These are phyloP conservation scores for Zosterops lateralis DNA, from an alignment of 2,113 vertebrate genomes.

Conservation along the genomic window DNA sequence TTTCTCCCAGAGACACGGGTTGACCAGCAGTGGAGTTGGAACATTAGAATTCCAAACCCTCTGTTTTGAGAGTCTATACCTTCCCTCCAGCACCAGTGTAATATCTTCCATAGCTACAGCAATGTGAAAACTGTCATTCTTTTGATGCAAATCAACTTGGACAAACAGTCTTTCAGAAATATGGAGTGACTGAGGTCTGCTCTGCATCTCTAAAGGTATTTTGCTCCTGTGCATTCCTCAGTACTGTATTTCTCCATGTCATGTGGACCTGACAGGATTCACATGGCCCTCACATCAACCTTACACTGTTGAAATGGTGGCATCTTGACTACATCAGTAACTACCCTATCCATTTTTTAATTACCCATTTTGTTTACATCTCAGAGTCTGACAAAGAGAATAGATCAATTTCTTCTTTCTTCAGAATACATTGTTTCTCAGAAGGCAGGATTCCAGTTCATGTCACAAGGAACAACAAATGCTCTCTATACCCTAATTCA, in stretches of 20 bases:
- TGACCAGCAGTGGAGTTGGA: not conserved
- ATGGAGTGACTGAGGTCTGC: not conserved
- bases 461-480: not conserved
- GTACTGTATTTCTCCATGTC: not conserved
- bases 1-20: not conserved
- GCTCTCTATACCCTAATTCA: not conserved
- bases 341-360: not conserved
- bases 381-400: not conserved
- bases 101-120: not conserved
- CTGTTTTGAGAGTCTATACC: not conserved
- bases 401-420: not conserved
- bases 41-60: not conserved
- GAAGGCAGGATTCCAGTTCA: not conserved
- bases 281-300: not conserved
- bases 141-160: not conserved
- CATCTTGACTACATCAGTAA: not conserved
- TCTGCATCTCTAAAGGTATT: not conserved
- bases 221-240: not conserved
- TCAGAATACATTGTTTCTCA: not conserved
- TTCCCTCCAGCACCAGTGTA: not conserved
- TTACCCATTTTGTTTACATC: not conserved
- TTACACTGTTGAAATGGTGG: not conserved
- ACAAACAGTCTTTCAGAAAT: not conserved
- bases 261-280: not conserved
- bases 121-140: not conserved